Evolutionary conservation across 2,797 vertebrate genomes (phyloP).

Genomic region (Neosilurus hyrtlii): DNA sequence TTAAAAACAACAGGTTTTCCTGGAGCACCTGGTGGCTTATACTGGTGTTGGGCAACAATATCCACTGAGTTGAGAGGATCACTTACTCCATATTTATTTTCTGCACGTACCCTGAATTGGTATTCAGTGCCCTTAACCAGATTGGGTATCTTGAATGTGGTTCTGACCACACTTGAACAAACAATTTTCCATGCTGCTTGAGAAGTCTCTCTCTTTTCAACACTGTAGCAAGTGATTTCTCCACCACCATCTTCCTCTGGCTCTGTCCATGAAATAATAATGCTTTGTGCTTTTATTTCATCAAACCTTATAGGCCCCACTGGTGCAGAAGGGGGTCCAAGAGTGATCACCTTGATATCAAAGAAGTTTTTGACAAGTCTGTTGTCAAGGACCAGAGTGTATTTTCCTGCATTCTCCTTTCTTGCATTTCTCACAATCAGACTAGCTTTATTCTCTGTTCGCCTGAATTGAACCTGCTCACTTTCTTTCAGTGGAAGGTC

Average conservation of each 20-base stretch:
- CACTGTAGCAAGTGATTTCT: slow-evolving; percentile 93
- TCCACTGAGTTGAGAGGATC: slow-evolving; percentile 81
- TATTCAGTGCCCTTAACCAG: slow-evolving; percentile 88
- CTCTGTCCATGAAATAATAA: slow-evolving; percentile 91
- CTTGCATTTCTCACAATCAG: slow-evolving; percentile 87
- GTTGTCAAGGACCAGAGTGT: slow-evolving; percentile 92
- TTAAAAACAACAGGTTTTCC: slow-evolving; percentile 91
- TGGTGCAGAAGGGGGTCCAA: slow-evolving; percentile 87
- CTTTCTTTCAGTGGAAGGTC: slow-evolving; percentile 89
- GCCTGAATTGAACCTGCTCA: slow-evolving; percentile 88
- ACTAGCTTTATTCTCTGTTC: slow-evolving; percentile 89
- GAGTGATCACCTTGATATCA: slow-evolving; percentile 83
- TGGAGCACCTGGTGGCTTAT: slow-evolving; percentile 90
- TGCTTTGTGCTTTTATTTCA: slow-evolving; percentile 92
- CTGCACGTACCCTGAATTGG: slow-evolving; percentile 93
- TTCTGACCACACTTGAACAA: slow-evolving; percentile 91
- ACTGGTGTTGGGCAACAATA: slow-evolving; percentile 90
- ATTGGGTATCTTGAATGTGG: slow-evolving; percentile 91
- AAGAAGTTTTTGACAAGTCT: slow-evolving; percentile 83
- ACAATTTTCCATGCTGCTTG: slow-evolving; percentile 96
- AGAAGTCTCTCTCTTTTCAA: slow-evolving; percentile 93
- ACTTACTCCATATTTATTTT: slow-evolving; percentile 94
- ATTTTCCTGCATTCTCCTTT: slow-evolving; percentile 92
- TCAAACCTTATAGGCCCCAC: slow-evolving; percentile 89
- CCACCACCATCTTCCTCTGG: slow-evolving; percentile 92